Base-by-base conservation (phyloP, 2,888 invertebrate species). In the Ellobium chinense region DNA sequence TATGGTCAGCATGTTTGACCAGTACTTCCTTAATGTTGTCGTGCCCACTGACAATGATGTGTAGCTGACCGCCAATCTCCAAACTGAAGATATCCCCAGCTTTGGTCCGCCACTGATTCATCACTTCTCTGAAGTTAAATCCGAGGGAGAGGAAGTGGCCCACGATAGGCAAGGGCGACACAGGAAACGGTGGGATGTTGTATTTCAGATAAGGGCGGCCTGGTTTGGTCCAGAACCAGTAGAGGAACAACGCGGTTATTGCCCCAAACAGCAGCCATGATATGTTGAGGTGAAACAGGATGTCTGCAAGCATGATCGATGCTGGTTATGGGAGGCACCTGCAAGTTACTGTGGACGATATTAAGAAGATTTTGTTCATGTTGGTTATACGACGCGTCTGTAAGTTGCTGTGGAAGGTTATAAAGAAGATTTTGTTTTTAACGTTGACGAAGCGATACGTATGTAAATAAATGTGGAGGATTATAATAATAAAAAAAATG, bases 21-120 rank as follows among this genome's bases (percentile, higher is more conserved):
- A 37, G 66, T 4, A 76, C 54, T n/a, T 66, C 54, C 56, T 65
- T 62, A 9, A 76, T 62, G 39, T 46, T 60, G 18, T 39, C 2
- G 18, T 62, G 62, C 14, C 60, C 34, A 29, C 62, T 74, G 1
- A 74, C 62, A 2, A 74, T 2, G 7, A 62, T 63, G 29, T 62
- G 24, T 21, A 27, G 74, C 7, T 46, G 18, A 1, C 74, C 74
- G 14, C 1, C 60, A 1, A 63, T 5, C 14, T 63, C 63, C 2
- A 74, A 27, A 29, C 74, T 74, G 46, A 60, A 74, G 46, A 74
- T 74, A n/a, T 74, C 74, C 12, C 74, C 74, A 21, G 36, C 74
- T 39, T 27, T 63, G 5, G 37, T 4, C 27, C 74, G 1, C 74
- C 60, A 62, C 24, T 46, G 21, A 27, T 37, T 29, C 18, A 36